Conservation (phyloP, 2,888 invertebrate genomes). For the Eubasilissa splendida region DNA sequence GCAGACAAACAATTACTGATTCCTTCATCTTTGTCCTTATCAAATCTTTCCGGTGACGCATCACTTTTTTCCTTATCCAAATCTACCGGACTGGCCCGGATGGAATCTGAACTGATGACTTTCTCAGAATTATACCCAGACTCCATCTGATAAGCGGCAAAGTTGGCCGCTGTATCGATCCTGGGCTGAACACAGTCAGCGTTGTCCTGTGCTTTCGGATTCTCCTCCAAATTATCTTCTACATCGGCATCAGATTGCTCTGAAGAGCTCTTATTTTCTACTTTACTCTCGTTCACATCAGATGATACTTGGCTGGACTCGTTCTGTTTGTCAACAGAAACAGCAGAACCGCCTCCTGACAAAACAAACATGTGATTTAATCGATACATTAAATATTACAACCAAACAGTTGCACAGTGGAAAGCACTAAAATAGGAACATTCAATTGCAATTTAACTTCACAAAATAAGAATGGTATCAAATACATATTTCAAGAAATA, state of each 20-base stretch:
- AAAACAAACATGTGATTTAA: conserved; percentile 8
- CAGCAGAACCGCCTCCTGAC: conserved; percentile 8
- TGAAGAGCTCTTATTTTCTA: conserved; percentile 74
- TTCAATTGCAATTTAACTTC: no score
- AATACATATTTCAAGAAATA: no score
- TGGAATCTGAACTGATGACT: conserved; percentile 67
- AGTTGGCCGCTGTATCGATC: conserved; percentile 69
- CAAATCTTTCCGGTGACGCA: conserved; percentile 72
- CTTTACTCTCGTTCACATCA: conserved; percentile 49
- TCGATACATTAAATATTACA: no score
- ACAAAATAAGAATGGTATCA: no score
- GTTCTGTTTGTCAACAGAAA: conserved; percentile 58
- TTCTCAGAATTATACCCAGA: conserved; percentile 80
- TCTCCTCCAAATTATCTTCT: conserved; percentile 82
- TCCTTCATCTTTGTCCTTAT: conserved; percentile 71
- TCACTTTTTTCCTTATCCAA: conserved; percentile 73
- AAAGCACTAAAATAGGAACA: no score
- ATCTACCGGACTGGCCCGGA: conserved; percentile 69
- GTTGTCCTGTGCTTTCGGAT: conserved; percentile 62
- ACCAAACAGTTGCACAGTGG: no score
- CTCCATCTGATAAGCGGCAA: conserved; percentile 73
- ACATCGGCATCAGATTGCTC: conserved; percentile 86
- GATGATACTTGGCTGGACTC: conserved; percentile 54
- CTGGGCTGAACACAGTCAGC: conserved; percentile 64
- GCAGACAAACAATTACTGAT: conserved; percentile 62